Evolutionary conservation across 2,797 vertebrate species (phyloP).

Genomic region (Anguilla marmorata): DNA sequence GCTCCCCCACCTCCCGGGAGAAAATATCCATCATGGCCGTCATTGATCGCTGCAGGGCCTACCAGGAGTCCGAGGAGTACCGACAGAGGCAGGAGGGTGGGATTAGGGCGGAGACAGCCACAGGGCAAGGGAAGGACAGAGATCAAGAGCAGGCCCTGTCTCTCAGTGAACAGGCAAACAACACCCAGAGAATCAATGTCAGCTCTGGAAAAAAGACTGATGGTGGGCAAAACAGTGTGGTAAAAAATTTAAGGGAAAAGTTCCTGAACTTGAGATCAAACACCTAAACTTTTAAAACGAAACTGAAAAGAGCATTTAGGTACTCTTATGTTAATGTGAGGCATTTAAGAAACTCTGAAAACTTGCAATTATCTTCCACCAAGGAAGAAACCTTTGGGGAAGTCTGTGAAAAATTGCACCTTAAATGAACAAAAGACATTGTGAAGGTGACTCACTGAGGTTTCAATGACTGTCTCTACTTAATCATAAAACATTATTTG

Average conservation of each 20-base stretch:
- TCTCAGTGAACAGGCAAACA: constrained; percentile 22
- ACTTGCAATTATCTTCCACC: background rate
- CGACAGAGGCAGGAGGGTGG: constrained; percentile 56
- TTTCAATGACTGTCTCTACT: background rate
- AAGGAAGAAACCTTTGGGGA: background rate
- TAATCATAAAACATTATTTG: background rate
- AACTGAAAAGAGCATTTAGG: background rate
- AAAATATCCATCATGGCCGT: constrained; percentile 76
- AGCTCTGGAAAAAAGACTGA: constrained; percentile 40
- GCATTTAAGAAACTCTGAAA: background rate
- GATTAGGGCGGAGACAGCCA: constrained; percentile 30
- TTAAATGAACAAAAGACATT: constrained; percentile 6
- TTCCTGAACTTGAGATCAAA: constrained; percentile 71
- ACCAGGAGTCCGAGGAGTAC: constrained; percentile 76
- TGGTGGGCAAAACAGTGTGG: constrained; percentile 60
- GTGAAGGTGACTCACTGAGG: background rate
- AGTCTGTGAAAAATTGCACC: constrained; percentile 7
- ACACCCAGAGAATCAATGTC: constrained; percentile 20
- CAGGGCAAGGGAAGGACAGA: constrained; percentile 22
- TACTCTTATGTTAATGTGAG: background rate
- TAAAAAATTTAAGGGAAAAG: constrained; percentile 73
- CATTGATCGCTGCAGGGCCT: constrained; percentile 76
- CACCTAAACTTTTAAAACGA: constrained; percentile 53
- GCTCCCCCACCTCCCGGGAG: constrained; percentile 77
- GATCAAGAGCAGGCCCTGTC: constrained; percentile 27